Evolutionary conservation across 2,113 vertebrate genomes (phyloP), one percentile per base, ranked within the genome.

Genomic region (Trematocara marginatum): DNA sequence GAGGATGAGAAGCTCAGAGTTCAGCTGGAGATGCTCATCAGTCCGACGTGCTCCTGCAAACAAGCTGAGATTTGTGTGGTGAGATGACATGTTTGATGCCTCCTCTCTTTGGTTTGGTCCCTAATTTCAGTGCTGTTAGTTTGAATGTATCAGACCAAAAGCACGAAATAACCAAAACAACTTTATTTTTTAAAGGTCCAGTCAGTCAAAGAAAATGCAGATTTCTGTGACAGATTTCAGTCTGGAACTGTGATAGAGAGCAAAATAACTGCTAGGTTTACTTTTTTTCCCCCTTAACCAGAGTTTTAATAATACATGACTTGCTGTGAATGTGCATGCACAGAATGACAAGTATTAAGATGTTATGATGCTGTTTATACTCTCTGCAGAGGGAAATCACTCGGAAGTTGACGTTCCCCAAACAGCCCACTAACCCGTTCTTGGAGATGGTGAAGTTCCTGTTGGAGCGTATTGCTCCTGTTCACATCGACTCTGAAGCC

Each of bases 371-470:
- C 7, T 74, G 7, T 86, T 79, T 86, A 31, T 71, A 49, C 6
- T 87, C 4, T 85, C 35, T 88, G n/a, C 93, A 99, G 99, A 97
- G 99, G 82, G 99, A 99, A 94, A 99, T 99, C 94, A 98, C 99
- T 56, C 96, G 98, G 80, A 99, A 99, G 95, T 96, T 99, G 94
- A 98, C 99, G 12, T 99, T 99, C 94, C 99, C 99, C 45, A 99
- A 99, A 91, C 99, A 99, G 85, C 98, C 98, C 89, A 99, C 98
- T 90, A 99, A 99, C 94, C 99, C 99, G 31, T 99, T 99, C 93
- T 95, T 99, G 94, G 98, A 99, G 96, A 99, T 99, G 99, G 99
- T 99, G 4, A 99, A 99, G 93, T 99, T 99, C 95, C 96, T 99
- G 83, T 93, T 99, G 95, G 98, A 99, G 97, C 98, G 98, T 94